Evolutionary conservation across 2,113 vertebrate species (phyloP).

Genomic region (Malurus elegans): DNA sequence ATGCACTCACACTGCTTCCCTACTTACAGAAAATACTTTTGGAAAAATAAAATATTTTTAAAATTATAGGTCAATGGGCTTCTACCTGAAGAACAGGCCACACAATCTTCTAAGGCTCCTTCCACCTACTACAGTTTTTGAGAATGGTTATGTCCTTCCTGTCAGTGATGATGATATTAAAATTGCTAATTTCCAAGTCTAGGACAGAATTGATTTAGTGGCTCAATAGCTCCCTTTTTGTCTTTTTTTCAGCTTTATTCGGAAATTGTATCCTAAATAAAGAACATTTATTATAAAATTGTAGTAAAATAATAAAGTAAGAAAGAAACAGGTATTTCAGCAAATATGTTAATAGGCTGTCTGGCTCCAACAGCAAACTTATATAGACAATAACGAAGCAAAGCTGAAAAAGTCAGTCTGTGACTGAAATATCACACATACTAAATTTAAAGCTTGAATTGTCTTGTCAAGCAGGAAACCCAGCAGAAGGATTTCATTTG

Average conservation of each 20-base stretch:
- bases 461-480: neutral
- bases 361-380: neutral
- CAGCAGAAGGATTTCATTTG: neutral
- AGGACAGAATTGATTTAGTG: neutral
- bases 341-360: neutral
- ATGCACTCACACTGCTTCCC: neutral
- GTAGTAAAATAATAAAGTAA: neutral
- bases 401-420: neutral
- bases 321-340: neutral
- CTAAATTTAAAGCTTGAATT: neutral
- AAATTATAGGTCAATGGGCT: neutral
- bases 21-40: neutral
- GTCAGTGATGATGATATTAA: neutral
- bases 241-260: neutral
- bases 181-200: neutral
- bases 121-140: neutral
- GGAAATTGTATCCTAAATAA: neutral
- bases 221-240: neutral
- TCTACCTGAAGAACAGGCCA: neutral
- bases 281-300: neutral
- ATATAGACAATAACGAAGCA: neutral
- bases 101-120: neutral
- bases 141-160: neutral
- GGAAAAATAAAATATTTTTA: neutral
- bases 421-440: neutral